phyloP scores from a whole-genome alignment of 2,113 vertebrate genomes.

The Hystrix cristata region DNA sequence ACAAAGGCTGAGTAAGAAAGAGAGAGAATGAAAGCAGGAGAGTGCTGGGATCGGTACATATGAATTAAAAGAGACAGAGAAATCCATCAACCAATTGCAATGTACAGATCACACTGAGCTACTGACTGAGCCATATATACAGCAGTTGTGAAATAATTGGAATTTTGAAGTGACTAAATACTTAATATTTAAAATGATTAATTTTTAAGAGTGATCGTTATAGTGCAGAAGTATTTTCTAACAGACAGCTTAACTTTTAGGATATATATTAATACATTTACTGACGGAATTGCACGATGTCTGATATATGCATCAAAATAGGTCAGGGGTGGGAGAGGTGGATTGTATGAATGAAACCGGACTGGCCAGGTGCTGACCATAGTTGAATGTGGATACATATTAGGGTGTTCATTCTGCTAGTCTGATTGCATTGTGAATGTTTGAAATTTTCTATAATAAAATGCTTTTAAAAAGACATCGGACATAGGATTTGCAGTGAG shows the following conservation, averaged over 20 bases:
- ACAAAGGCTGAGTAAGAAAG: not conserved
- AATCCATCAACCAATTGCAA: too few species aligned
- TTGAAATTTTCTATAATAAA: not conserved
- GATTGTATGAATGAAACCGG: fast-evolving
- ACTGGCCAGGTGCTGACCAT: not conserved
- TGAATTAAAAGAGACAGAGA: not conserved
- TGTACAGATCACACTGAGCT: not conserved
- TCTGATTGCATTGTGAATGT: not conserved
- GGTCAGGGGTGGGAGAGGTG: too few species aligned
- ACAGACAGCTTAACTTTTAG: not conserved
- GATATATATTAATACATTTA: not conserved
- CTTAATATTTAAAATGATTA: slow-evolving; percentile 5
- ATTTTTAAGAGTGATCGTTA: not conserved
- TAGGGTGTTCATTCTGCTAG: not conserved
- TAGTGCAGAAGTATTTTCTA: not conserved
- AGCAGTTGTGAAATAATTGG: not conserved
- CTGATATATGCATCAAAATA: not conserved
- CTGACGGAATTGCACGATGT: not conserved
- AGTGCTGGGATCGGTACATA: not conserved
- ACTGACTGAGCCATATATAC: not conserved
- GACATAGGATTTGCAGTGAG: not conserved
- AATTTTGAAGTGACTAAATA: not conserved
- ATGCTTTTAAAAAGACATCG: not conserved
- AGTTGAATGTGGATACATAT: not conserved
- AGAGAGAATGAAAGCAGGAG: not conserved